phyloP scores from a whole-genome alignment of 2,113 vertebrate genomes.

The Crotalus horridus region DNA sequence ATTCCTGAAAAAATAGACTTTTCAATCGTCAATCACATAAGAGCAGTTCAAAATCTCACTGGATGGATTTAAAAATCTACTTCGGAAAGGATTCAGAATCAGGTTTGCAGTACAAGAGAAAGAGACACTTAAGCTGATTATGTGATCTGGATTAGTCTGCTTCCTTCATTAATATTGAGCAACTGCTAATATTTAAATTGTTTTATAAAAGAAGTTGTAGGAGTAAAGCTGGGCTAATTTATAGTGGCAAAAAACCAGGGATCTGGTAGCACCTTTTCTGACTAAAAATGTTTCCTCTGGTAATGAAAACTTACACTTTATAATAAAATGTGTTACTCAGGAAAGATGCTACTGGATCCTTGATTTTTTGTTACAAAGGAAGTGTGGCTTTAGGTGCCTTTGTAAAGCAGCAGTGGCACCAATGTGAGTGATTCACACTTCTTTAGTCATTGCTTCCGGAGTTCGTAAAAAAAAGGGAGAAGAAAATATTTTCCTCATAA shows the following conservation, averaged over 20 bases:
- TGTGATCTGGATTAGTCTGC: neutral
- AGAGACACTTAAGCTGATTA: neutral
- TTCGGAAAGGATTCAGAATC: neutral
- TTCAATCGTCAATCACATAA: neutral
- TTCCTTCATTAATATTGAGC: slow-evolving; percentile 9
- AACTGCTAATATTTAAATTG: neutral
- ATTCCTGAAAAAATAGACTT: neutral
- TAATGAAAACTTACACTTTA: neutral
- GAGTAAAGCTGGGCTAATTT: neutral
- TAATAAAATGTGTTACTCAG: neutral
- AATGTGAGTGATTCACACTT: neutral
- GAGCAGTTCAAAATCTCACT: neutral
- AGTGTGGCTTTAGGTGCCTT: neutral
- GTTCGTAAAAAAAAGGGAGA: neutral
- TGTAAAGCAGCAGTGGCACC: neutral
- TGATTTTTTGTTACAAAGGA: neutral
- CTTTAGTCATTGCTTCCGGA: neutral
- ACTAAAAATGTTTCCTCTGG: neutral
- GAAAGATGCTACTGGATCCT: neutral
- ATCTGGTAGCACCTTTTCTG: neutral
- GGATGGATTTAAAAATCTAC: neutral
- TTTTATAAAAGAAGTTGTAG: neutral
- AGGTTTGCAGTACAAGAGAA: neutral
- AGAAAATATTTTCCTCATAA: neutral
- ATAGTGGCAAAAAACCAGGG: neutral